Conservation (phyloP, 2,888 invertebrate species). For the Fragum fragum region DNA sequence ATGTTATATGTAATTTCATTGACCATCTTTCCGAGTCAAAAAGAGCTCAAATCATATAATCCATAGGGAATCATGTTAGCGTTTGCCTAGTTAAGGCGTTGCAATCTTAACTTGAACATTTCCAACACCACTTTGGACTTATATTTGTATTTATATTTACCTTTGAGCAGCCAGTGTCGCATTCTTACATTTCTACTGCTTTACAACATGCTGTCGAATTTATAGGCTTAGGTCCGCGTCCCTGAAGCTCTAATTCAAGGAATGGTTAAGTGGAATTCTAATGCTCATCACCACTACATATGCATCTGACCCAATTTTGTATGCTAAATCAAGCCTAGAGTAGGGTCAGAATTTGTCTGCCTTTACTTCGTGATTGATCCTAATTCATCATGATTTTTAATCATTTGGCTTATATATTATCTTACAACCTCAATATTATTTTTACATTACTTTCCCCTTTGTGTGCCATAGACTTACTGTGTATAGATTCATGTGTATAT, state of each 20-base stretch:
- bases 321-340: not conserved
- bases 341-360: slow-evolving; percentile 27
- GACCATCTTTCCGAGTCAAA: not conserved
- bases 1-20: not conserved
- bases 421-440: not conserved
- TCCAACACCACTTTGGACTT: not conserved
- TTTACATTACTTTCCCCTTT: too few species aligned
- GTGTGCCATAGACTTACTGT: too few species aligned
- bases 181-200: not conserved
- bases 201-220: not conserved
- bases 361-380: not conserved
- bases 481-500: too few species aligned
- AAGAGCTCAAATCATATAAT: not conserved
- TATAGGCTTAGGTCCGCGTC: not conserved
- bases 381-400: not conserved
- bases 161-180: not conserved
- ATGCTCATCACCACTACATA: slow-evolving; percentile 17
- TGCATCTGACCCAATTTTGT: not conserved
- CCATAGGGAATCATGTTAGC: not conserved
- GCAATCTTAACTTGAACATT: not conserved
- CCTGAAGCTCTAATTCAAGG: slow-evolving; percentile 1
- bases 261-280: slow-evolving; percentile 12
- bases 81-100: not conserved
- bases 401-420: not conserved
- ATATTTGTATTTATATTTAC: not conserved